Base-by-base conservation (phyloP, 2,113 vertebrate species). In the Symphodus melops region DNA sequence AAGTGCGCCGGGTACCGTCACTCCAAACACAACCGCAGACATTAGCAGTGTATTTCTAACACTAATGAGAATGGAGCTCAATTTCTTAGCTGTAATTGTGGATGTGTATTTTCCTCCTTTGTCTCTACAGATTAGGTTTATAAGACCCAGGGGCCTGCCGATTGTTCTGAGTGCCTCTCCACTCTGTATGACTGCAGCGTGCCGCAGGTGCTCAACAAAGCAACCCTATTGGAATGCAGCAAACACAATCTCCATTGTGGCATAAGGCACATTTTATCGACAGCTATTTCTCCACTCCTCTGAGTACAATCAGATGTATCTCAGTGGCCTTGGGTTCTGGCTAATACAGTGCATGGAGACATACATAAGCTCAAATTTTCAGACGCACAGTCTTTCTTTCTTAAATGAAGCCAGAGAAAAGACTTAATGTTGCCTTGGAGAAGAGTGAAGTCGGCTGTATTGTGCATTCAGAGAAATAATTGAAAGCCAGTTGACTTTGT, bases 161-260 rank as follows among this genome's bases (percentile, higher is more conserved):
- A 86, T 85, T 85, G 72, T 82, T 89, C 69, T 46, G 60, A 86
- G 82, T 82, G 78, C 74, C 75, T 79, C 75, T 87, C 75, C 44
- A 56, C 56, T 81, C 58, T 62, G 33, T 77, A 69, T 68, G 75
- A 58, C 76, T 78, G 68, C 19, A 14, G 54, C 56, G 77, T 69
- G 76, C 84, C 54, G 52, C 73, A 78, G 84, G 79, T 88, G 72
- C 69, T 77, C 63, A 10, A 65, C 74, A 75, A 84, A 88, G 60
- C 46, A 57, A 72, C 55, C 67, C 80, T 68, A 83, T 62, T 79
- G 76, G 59, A 83, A 91, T 77, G 68, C 79, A 78, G 67, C 58
- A 41, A 71, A 75, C 49, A 0, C 20, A 8, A 36, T 44, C 70
- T 77, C 69, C 56, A 68, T 84, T 81, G 75, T 81, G 69, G 64